Base-by-base conservation (phyloP, 2,113 vertebrate genomes). In the Neolamprologus modestus region DNA sequence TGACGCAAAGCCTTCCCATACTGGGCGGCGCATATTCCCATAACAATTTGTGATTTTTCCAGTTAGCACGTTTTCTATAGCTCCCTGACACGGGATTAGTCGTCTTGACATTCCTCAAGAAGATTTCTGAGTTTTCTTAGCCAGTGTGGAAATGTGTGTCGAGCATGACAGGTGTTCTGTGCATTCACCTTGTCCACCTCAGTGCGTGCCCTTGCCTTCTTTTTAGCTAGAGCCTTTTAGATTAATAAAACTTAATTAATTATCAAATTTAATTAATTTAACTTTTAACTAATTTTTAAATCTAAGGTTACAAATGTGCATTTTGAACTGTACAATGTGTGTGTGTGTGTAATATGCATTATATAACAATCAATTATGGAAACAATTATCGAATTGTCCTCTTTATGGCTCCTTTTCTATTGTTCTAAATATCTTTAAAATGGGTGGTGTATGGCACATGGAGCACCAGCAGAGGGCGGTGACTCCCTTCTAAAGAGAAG, bases 391-490 rank as follows among this genome's bases (percentile, higher is more conserved):
- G 0, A 11, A 26, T 26, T 76, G 8, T 26, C 14, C 14, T 73
- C 9, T 50, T 47, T 17, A 19, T 73, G 13, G 21, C 37, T 45
- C 40, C 8, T 47, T 76, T 76, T 76, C 16, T 12, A 12, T 47
- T 47, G 42, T 50, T 76, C 16, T 47, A 50, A 31, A 42, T n/a
- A n/a, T 21, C 17, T 28, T 45, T 7, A 2, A 6, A 28, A n/a
- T 14, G 16, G 52, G 47, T 16, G 10, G 7, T 87, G 91, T 59
- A 21, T 4, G 4, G 68, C 16, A 19, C 8, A 17, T 55, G 21
- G 50, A 83, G 2, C 37, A 6, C 94, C 95, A 94, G 54, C 66
- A 96, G 94, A 92, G 92, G 94, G 95, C 91, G 89, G 91, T 84
- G 42, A 33, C 76, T 2, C 19, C 68, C 55, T 89, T 19, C 10